Evolutionary conservation across 23 tunicate genomes (phyloP), one percentile per base, ranked within the genome.

Genomic region (Styela clava): DNA sequence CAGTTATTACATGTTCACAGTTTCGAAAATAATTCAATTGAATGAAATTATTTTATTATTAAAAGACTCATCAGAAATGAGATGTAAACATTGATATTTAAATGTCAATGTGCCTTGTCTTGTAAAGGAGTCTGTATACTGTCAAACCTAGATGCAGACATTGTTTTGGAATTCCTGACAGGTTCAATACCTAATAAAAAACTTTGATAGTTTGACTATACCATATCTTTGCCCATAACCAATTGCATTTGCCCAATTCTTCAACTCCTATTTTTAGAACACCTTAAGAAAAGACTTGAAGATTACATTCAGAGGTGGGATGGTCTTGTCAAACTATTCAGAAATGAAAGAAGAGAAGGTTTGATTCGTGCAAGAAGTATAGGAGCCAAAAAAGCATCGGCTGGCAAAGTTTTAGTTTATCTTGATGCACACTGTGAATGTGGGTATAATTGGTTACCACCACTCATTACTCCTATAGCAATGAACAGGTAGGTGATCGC

Each of bases 391-490:
- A 87, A 86, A 35, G 79, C 87, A 24, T 74, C 85, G 25, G 81
- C 84, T 18, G 94, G 94, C 1, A 73, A 73, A 73, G 69, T 95
- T 33, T 68, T 95, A 73, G 86, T 95, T 12, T 95, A 88, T 78
- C 74, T 95, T 32, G 99, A 95, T 81, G 99, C 99, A 73, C 99
- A 95, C 63, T 95, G 99, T 85, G 99, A 95, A 80, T 87, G 83
- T 62, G 91, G 99, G 1, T 89, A 82, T 85, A 95, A 95, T 77
- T 95, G 99, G 99, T 81, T 95, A 61, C 99, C 99, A 37, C 99
- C 99, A 12, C 67, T 95, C 2, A 78, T 95, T 3, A 86, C 82
- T 37, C 99, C 99, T 9, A 95, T 95, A 63, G 89, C 94, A 3
- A 83, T 86, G 33, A 95, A 95, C 91, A 89, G 94, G 94, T 83